phyloP scores from a whole-genome alignment of 1,140 invertebrate species.

The Drosophila nikananu region DNA sequence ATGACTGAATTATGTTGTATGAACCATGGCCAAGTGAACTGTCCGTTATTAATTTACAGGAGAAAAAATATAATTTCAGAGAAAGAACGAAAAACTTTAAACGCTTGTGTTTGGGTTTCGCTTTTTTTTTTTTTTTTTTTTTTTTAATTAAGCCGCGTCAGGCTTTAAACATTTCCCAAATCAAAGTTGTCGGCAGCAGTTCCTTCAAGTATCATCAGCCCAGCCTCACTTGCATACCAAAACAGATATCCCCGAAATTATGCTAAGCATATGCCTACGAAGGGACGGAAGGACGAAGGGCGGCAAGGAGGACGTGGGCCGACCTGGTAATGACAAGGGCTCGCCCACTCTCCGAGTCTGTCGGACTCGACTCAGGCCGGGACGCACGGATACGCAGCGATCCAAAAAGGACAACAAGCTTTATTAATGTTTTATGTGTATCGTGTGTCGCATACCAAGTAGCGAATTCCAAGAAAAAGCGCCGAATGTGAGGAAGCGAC shows the following conservation, averaged over 20 bases:
- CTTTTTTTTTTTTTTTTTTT: slow-evolving; percentile 59
- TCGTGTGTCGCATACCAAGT: slow-evolving; percentile 80
- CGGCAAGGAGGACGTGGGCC: slow-evolving; percentile 18
- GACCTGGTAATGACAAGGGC: slow-evolving; percentile 78
- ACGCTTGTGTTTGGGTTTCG: slow-evolving; percentile 16
- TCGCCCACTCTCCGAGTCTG: slow-evolving; percentile 23
- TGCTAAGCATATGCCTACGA: slow-evolving; percentile 77
- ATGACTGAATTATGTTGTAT: slow-evolving; percentile 83
- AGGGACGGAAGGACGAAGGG: slow-evolving; percentile 9
- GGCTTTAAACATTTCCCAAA: slow-evolving; percentile 64
- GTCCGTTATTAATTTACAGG: slow-evolving; percentile 64
- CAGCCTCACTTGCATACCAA: slow-evolving; percentile 60
- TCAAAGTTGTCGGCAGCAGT: slow-evolving; percentile 67
- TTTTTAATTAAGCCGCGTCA: slow-evolving; percentile 69
- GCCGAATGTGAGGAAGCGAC: slow-evolving; percentile 2
- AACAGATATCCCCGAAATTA: slow-evolving; percentile 63
- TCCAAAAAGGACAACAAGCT: slow-evolving; percentile 82
- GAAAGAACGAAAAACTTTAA: slow-evolving; percentile 32
- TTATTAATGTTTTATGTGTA: slow-evolving; percentile 83
- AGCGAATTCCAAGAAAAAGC: slow-evolving; percentile 11
- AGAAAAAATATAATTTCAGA: slow-evolving; percentile 3
- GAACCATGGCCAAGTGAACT: slow-evolving; percentile 62
- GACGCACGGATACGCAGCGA: slow-evolving; percentile 56
- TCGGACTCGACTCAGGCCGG: slow-evolving; percentile 34
- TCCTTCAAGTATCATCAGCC: slow-evolving; percentile 46